Conservation (phyloP, 2,888 invertebrate genomes). For the Caradrina clavipalpis region DNA sequence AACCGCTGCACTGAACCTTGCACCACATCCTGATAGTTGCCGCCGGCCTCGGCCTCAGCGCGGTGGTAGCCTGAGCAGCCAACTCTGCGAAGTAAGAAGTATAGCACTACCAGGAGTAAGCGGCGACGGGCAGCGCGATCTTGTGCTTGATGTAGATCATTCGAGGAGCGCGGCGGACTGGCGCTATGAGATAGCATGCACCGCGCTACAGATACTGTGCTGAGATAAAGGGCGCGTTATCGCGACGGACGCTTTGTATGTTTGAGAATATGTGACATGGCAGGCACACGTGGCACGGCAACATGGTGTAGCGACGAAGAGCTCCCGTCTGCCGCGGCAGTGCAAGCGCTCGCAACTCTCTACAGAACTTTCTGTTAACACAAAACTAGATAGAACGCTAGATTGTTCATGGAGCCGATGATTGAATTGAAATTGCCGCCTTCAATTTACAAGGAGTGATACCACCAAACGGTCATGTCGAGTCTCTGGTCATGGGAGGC, state of each 20-base stretch:
- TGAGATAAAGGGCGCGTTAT: constrained; percentile 46
- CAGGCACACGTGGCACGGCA: constrained; percentile 20
- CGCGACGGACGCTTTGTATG: constrained; percentile 18
- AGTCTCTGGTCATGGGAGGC: too few species aligned
- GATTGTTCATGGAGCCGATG: too few species aligned
- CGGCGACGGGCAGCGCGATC: constrained; percentile 75
- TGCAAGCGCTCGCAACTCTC: neutral
- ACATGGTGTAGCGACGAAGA: neutral
- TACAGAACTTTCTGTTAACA: too few species aligned
- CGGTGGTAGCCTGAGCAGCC: too few species aligned
- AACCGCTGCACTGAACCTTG: constrained; percentile 24
- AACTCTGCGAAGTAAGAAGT: neutral
- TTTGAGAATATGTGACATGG: constrained; percentile 13
- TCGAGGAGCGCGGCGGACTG: constrained; percentile 31
- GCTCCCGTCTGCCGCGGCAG: neutral
- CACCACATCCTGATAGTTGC: constrained; percentile 16
- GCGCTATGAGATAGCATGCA: neutral
- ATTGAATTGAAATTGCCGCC: too few species aligned
- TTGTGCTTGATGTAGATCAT: constrained; percentile 73
- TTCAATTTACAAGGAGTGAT: too few species aligned
- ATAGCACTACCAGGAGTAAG: constrained; percentile 72
- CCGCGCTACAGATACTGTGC: constrained; percentile 37
- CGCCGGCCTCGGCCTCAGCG: too few species aligned
- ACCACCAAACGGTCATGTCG: too few species aligned
- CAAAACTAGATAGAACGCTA: too few species aligned